Evolutionary conservation across 2,797 vertebrate genomes (phyloP).

Genomic region (Anguilla pacifica): DNA sequence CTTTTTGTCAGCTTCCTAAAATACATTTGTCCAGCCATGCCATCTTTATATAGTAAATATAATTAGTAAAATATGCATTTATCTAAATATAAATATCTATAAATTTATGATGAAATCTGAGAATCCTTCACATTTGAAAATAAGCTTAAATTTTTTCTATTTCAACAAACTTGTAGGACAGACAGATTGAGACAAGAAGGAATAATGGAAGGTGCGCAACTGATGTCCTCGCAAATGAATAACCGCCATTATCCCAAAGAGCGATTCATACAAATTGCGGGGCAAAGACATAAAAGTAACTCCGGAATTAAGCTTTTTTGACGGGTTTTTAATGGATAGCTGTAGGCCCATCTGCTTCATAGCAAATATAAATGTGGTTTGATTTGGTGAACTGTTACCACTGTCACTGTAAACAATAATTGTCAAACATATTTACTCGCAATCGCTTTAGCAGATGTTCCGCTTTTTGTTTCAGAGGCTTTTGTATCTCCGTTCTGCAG

Average conservation of each 20-base stretch:
- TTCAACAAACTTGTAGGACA: slow-evolving; percentile 54
- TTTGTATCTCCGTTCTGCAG: slow-evolving; percentile 81
- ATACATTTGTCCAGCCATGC: not conserved
- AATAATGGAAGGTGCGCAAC: slow-evolving; percentile 62
- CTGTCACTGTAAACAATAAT: slow-evolving; percentile 90
- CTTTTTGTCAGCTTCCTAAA: not conserved
- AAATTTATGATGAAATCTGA: not conserved
- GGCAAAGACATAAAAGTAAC: slow-evolving; percentile 78
- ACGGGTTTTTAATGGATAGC: slow-evolving; percentile 86
- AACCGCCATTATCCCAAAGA: slow-evolving; percentile 70
- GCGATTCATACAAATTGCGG: slow-evolving; percentile 63
- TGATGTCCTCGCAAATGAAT: slow-evolving; percentile 71
- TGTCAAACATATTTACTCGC: slow-evolving; percentile 88
- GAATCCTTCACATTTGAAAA: not conserved
- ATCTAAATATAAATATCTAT: not conserved
- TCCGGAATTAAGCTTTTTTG: slow-evolving; percentile 79
- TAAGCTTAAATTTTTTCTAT: not conserved
- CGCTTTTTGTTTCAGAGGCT: slow-evolving; percentile 78
- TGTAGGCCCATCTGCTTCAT: slow-evolving; percentile 84
- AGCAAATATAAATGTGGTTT: slow-evolving; percentile 81
- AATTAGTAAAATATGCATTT: not conserved
- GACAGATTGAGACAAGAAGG: slow-evolving; percentile 36
- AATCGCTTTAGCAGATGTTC: slow-evolving; percentile 88
- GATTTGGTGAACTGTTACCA: slow-evolving; percentile 84
- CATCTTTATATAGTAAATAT: not conserved